A percentile compares a stretch with the other conserved stretches of the same genome.
Evolutionary conservation across 2,888 invertebrate genomes (phyloP).

Genomic region (Leptinotarsa rubiginosa): DNA sequence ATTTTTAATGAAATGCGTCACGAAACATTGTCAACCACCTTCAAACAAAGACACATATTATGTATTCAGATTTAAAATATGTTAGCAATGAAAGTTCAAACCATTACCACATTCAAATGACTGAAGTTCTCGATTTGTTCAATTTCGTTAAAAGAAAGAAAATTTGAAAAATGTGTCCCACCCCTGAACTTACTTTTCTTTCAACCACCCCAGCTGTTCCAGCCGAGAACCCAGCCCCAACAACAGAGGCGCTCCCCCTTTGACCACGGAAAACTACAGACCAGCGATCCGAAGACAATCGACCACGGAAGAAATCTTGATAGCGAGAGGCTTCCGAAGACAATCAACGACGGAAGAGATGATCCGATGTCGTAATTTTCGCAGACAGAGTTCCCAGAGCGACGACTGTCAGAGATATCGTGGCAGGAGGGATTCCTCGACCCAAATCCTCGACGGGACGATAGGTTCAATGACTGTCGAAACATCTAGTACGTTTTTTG

Average conservation of each 20-base stretch:
- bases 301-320: slow-evolving; percentile 91
- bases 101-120: too few relatives aligned
- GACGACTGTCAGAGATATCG: slow-evolving; percentile 71
- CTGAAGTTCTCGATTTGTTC: too few relatives aligned
- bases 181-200: slow-evolving; percentile 33
- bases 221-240: slow-evolving; percentile 90
- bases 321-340: slow-evolving; percentile 88
- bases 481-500: slow-evolving; percentile 91
- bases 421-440: slow-evolving; percentile 85
- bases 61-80: too few relatives aligned
- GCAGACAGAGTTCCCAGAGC: slow-evolving; percentile 82
- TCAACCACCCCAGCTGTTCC: slow-evolving; percentile 77
- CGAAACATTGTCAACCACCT: too few relatives aligned
- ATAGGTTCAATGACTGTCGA: slow-evolving; percentile 94
- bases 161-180: slow-evolving; percentile 19
- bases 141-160: not conserved
- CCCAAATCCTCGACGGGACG: slow-evolving; percentile 92
- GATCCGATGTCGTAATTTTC: slow-evolving; percentile 90
- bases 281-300: slow-evolving; percentile 88
- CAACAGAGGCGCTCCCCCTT: slow-evolving; percentile 69
- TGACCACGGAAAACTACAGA: slow-evolving; percentile 70
- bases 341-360: slow-evolving; percentile 94
- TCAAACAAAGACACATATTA: too few relatives aligned
- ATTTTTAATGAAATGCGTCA: too few relatives aligned
- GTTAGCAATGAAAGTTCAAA: too few relatives aligned